Conservation (phyloP, 2,113 vertebrate genomes). For the Taxidea taxus region DNA sequence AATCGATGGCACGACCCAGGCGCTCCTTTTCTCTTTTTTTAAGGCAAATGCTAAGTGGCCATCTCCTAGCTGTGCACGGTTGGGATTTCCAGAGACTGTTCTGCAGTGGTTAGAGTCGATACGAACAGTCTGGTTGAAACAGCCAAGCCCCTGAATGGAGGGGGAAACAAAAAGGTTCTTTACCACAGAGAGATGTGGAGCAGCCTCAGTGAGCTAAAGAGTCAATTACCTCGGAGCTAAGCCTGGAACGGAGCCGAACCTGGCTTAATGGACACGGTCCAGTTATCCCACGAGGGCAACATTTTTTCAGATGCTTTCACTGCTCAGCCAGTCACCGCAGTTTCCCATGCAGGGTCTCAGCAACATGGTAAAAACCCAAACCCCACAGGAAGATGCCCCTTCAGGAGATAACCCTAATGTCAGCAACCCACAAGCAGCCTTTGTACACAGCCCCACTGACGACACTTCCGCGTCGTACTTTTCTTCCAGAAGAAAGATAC, state of each 20-base stretch:
- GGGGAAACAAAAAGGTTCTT: constrained; percentile 36
- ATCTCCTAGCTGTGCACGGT: neutral
- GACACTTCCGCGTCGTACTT: neutral
- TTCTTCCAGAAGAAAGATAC: neutral
- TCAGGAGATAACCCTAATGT: neutral
- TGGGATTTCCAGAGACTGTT: neutral
- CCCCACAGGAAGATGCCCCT: neutral
- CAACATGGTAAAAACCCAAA: constrained; percentile 26
- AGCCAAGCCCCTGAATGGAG: neutral
- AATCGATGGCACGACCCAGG: neutral
- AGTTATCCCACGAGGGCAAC: constrained; percentile 13
- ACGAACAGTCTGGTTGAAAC: neutral
- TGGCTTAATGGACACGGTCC: constrained; percentile 9
- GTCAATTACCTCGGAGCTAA: constrained; percentile 14
- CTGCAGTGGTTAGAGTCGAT: neutral
- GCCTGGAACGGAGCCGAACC: neutral
- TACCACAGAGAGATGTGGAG: neutral
- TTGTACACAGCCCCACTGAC: too few relatives aligned
- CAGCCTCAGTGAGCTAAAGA: neutral
- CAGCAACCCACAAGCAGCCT: neutral
- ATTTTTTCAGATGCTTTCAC: constrained; percentile 13
- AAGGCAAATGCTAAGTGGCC: neutral
- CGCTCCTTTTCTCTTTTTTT: neutral
- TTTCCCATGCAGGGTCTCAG: neutral
- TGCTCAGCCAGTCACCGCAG: neutral